Evolutionary conservation across 2,797 vertebrate genomes (phyloP), one percentile per base, ranked within the genome.

Genomic region (Hyperoplus lanceolatus): DNA sequence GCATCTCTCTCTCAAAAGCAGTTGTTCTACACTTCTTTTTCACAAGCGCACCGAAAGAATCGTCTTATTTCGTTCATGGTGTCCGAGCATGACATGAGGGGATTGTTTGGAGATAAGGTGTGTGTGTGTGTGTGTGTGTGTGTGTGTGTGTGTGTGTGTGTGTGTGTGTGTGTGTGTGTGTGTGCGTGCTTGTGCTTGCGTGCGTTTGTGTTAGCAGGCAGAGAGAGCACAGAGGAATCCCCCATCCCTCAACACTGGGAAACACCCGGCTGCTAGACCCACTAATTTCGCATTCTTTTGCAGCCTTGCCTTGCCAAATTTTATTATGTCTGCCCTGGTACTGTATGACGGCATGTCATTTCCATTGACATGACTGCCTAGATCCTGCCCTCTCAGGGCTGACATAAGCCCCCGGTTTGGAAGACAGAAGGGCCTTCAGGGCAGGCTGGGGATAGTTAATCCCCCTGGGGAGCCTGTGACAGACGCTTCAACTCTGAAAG

Each of bases 151-250:
- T 36, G 55, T 58, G 39, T 14, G 67, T 51, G 78, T 51, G 53
- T 36, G 36, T 48, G 8, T 48, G 36, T 56, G 50, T 53, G 51
- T 56, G 57, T 60, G 42, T 51, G 58, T n/a, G 48, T 41, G 43
- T 41, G 64, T 45, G 41, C n/a, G 55, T 2, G 21, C 21, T 1
- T 21, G 21, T 21, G 21, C 21, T 21, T 21, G 21, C 21, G 21
- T 21, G 21, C 21, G 21, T 21, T 21, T 21, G 21, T 21, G 21
- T 21, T 21, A 38, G 21, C 41, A 46, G 41, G 36, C 18, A 43
- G 57, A 51, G 42, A 60, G 55, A 67, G 62, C 67, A 61, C 15
- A 36, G 43, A 80, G 82, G 80, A 77, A 81, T 66, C 82, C 83
- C 79, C 77, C 64, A 41, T 16, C 58, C 48, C 53, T 63, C 49